Base-by-base conservation (phyloP, 1,140 invertebrate species). In the Sycobia sp. region DNA sequence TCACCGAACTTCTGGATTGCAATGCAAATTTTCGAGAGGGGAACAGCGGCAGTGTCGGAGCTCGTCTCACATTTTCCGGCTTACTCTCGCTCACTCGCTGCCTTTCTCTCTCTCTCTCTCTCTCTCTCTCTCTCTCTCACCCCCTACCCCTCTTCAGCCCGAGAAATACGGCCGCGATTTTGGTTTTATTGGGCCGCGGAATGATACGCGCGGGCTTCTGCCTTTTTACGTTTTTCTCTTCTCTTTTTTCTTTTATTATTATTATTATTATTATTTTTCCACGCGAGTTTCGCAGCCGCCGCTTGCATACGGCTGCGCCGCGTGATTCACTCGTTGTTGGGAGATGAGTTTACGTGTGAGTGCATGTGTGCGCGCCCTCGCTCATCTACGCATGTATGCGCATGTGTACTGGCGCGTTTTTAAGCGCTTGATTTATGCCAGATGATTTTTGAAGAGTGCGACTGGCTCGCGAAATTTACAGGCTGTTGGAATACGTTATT, bases 381-480 rank as follows among this genome's bases (percentile, higher is more conserved):
- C n/a, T n/a, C n/a, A n/a, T n/a, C n/a, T n/a, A n/a, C n/a, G n/a
- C n/a, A n/a, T n/a, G n/a, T n/a, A 34, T 34, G 16, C 49, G 36
- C 32, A 25, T 13, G 49, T n/a, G 23, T 29, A 25, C 25, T 11
- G 29, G 18, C 36, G 36, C 36, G 22, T 38, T 39, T 55, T 55
- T 25, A 25, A 55, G 51, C 51, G 51, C 51, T 55, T 55, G 51
- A 55, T 55, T 55, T 41, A 55, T 55, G 36, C 51, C 51, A 39
- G 51, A 55, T 55, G 51, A 41, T 55, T 55, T 55, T 55, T 55
- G 20, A 55, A 55, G 51, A 25, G 51, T 7, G 38, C 38, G 27
- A 34, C 29, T 36, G n/a, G 32, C 29, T 36, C 49, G 29, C 49
- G 20, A 51, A 51, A 51, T 51, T 51, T 22, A 51, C 49, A 51